Evolutionary conservation across 2,888 invertebrate species (phyloP).

Genomic region (Drosophila parthenogenetica): DNA sequence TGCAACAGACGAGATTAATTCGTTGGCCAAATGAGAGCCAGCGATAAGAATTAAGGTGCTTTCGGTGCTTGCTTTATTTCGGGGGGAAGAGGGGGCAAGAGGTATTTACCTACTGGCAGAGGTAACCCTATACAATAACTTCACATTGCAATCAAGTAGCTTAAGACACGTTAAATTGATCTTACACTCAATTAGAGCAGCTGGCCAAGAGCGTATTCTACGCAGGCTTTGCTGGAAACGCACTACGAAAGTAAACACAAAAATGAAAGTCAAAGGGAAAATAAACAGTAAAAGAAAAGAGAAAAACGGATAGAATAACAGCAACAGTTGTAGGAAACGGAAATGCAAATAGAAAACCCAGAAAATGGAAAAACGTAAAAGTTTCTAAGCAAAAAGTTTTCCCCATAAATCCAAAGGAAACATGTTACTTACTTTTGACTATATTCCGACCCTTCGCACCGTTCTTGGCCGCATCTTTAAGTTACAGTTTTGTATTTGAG

Average conservation of each 20-base stretch:
- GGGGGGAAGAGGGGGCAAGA: background rate
- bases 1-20: constrained; percentile 44
- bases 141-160: constrained; percentile 72
- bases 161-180: constrained; percentile 65
- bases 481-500: constrained; percentile 23
- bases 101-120: constrained; percentile 67
- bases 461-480: constrained; percentile 69
- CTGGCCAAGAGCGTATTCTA: constrained; percentile 73
- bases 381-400: background rate
- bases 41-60: constrained; percentile 7
- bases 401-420: background rate
- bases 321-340: background rate
- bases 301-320: background rate
- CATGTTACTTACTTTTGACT: constrained; percentile 84
- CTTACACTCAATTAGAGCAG: constrained; percentile 67
- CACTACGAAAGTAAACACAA: constrained; percentile 47
- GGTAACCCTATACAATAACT: constrained; percentile 63
- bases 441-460: constrained; percentile 77
- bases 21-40: constrained; percentile 34
- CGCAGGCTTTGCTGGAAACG: constrained; percentile 65
- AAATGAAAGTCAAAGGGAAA: constrained; percentile 1
- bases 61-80: background rate
- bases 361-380: background rate
- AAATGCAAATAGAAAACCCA: background rate
- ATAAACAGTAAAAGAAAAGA: constrained; percentile 15